These are phyloP conservation scores for Macrosteles quadrilineatus DNA, from an alignment of 1,140 invertebrate species.

Conservation along the genomic window DNA sequence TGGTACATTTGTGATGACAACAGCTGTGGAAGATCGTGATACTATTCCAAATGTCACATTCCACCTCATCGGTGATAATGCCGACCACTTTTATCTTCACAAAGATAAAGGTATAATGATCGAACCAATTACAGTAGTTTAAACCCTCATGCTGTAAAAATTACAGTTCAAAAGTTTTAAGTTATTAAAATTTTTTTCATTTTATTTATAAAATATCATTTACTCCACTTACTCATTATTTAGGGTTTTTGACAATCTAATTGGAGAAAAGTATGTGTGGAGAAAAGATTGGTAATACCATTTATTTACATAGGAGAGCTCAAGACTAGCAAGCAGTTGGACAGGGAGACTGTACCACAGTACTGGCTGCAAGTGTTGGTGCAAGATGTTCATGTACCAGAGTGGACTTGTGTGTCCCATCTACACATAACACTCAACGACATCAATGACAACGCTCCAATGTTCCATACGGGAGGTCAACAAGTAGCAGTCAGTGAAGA, in stretches of 20 bases:
- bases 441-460: conserved; percentile 84
- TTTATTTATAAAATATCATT: too few species aligned
- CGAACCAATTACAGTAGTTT: too few species aligned
- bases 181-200: too few species aligned
- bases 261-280: too few species aligned
- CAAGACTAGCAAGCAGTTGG: conserved; percentile 70
- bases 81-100: conserved; percentile 78
- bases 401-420: conserved; percentile 80
- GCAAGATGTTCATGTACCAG: conserved; percentile 72
- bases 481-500: conserved; percentile 84
- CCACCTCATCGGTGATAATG: conserved; percentile 74
- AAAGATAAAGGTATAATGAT: conserved; percentile 60
- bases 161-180: too few species aligned
- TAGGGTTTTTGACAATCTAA: too few species aligned
- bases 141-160: too few species aligned
- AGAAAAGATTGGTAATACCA: too few species aligned
- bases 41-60: conserved; percentile 74
- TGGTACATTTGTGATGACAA: conserved; percentile 70
- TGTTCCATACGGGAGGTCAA: conserved; percentile 76
- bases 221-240: too few species aligned
- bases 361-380: conserved; percentile 78
- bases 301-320: conserved; percentile 69
- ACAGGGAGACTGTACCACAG: conserved; percentile 70
- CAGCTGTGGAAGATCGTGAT: conserved; percentile 81
- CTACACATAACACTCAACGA: conserved; percentile 74